Evolutionary conservation across 92 coral and sea anemone genomes (phyloP).

Genomic region (Heteractis magnifica): DNA sequence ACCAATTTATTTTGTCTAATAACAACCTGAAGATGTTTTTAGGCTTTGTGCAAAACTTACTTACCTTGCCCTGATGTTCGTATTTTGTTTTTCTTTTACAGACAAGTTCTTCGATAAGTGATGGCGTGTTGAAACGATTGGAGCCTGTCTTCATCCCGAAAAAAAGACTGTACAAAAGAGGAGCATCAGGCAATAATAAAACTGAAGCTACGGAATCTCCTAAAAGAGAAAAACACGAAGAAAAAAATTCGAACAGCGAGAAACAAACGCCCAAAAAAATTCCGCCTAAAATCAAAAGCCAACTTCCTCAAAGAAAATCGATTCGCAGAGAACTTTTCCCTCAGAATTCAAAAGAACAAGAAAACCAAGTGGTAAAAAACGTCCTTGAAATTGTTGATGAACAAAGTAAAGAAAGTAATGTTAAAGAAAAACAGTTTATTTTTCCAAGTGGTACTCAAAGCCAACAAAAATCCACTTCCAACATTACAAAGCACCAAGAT

Average conservation of each 20-base stretch:
- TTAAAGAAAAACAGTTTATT: background rate
- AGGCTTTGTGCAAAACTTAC: background rate
- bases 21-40: background rate
- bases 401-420: background rate
- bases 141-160: slow-evolving; percentile 35
- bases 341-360: background rate
- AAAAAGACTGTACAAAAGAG: slow-evolving; percentile 8
- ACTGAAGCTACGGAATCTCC: background rate
- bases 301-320: background rate
- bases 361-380: background rate
- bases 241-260: background rate
- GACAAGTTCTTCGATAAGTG: slow-evolving; percentile 3
- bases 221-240: background rate
- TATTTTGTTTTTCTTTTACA: background rate
- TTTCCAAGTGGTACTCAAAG: background rate
- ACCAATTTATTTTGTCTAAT: background rate
- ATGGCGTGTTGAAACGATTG: slow-evolving; percentile 30
- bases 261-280: background rate
- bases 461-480: background rate
- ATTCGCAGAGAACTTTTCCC: slow-evolving; percentile 19
- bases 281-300: background rate
- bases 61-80: background rate
- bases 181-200: background rate
- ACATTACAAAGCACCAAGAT: background rate
- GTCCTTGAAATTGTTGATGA: slow-evolving; percentile 15